Evolutionary conservation across 2,113 vertebrate genomes (phyloP).

Genomic region (Coreoperca whiteheadi): DNA sequence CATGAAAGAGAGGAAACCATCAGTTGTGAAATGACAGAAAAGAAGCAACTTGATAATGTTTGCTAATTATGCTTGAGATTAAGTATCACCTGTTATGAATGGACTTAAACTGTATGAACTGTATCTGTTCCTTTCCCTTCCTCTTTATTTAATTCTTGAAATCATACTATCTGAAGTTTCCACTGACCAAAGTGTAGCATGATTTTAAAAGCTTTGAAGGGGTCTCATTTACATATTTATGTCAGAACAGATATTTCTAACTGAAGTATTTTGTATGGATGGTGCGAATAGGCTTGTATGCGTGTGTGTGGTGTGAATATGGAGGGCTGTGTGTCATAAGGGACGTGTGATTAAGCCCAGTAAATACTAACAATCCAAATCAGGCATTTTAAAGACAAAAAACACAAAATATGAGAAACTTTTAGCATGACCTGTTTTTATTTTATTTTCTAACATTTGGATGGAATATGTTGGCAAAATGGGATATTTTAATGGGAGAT

Average conservation of each 20-base stretch:
- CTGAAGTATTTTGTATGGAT: constrained; percentile 43
- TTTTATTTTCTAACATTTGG: constrained; percentile 65
- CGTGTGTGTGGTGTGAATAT: constrained; percentile 35
- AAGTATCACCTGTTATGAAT: constrained; percentile 21
- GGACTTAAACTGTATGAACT: constrained; percentile 21
- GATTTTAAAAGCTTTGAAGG: constrained; percentile 54
- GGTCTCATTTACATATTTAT: constrained; percentile 19
- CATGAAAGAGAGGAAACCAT: constrained; percentile 27
- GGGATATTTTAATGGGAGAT: constrained; percentile 86
- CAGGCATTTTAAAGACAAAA: constrained; percentile 57
- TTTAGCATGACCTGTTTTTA: constrained; percentile 69
- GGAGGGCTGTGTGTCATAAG: constrained; percentile 29
- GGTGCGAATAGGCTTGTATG: constrained; percentile 35
- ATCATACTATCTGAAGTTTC: constrained; percentile 35
- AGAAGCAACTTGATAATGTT: constrained; percentile 17
- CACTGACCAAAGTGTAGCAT: constrained; percentile 49
- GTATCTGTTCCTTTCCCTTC: constrained; percentile 7
- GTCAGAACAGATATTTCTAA: constrained; percentile 33
- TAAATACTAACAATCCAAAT: constrained; percentile 61
- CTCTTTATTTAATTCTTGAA: constrained; percentile 37
- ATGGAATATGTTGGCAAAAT: constrained; percentile 71
- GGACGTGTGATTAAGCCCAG: constrained; percentile 29
- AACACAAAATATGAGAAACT: constrained; percentile 35
- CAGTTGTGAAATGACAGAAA: constrained; percentile 5
- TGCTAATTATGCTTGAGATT: constrained; percentile 10